Base-by-base conservation (phyloP, 2,113 vertebrate species). In the Semicossyphus pulcher region DNA sequence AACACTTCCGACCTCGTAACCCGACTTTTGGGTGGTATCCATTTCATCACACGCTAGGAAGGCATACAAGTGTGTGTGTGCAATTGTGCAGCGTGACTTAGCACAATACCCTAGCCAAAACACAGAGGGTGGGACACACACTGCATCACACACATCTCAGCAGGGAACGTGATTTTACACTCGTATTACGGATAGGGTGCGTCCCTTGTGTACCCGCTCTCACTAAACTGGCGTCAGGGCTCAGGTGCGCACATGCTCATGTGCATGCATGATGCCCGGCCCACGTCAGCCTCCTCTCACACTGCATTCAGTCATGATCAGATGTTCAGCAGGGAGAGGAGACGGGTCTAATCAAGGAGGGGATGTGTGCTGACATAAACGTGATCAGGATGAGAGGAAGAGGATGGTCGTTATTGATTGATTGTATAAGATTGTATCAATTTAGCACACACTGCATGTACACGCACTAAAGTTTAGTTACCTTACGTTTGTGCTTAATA, bases 51-150 rank as follows among this genome's bases (percentile, higher is more conserved):
- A 84, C 58, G 57, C 78, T 65, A 48, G 53, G 51, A 71, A 77
- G 59, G 44, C 67, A 44, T 23, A n/a, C n/a, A 20, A 25, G 71
- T 70, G 64, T 47, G 48, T 62, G 60, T 12, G 8, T 61, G 48
- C 44, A 78, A 39, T 76, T 62, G 20, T 28, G 51, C 48, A 64
- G 54, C 15, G 8, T 72, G 76, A 69, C 70, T 60, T 15, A 76
- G 78, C 82, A 90, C 84, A 91, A 90, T 89, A 26, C 72, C 53
- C 60, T 76, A 89, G 89, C 74, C 89, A 88, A 90, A 92, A 91
- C 91, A 90, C 72, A 80, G 74, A 83, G 91, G 89, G 91, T 86
- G 86, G 86, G 73, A 78, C 81, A 16, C 83, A 67, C 48, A 25
- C 45, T n/a, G 71, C 51, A 65, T 71, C 81, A 74, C 83, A 76